Conservation (phyloP, 2,888 invertebrate species). For the Caenorhabditis panamensis region DNA sequence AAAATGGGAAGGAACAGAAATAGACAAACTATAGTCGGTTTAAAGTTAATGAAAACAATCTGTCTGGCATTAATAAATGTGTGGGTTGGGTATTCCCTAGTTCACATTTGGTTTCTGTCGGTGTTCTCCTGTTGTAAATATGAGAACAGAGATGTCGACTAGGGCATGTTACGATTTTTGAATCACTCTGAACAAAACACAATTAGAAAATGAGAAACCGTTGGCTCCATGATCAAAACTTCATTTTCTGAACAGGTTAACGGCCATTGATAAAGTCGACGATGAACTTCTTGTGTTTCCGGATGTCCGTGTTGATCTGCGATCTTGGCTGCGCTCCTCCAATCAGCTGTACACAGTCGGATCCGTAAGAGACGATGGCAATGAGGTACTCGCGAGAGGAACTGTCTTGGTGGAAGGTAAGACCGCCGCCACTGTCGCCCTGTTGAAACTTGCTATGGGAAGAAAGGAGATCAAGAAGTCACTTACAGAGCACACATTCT, state of each 20-base stretch:
- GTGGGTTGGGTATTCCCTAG: no score
- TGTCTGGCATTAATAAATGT: no score
- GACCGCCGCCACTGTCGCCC: conserved; percentile 62
- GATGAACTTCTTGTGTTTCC: conserved; percentile 49
- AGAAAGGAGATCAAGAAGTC: not conserved
- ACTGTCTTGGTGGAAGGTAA: conserved; percentile 22
- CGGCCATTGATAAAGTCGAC: conserved; percentile 31
- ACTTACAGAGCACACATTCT: conserved; percentile 56
- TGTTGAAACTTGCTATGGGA: no score
- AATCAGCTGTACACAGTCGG: conserved; percentile 48
- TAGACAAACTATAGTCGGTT: no score
- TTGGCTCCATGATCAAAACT: not conserved
- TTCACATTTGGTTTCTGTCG: no score
- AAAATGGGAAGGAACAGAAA: conserved; percentile 1
- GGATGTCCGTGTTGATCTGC: conserved; percentile 52
- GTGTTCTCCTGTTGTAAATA: no score
- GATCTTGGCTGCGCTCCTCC: conserved; percentile 36
- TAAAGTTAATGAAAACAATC: no score
- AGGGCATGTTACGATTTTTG: no score
- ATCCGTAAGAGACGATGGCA: conserved; percentile 52
- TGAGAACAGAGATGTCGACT: no score
- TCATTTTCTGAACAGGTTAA: not conserved
- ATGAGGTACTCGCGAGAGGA: conserved; percentile 29
- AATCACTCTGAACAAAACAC: not conserved
- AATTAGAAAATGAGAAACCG: not conserved